Evolutionary conservation across 2,113 vertebrate species (phyloP), one percentile per base, ranked within the genome.

Genomic region (Stomatorhinus ivindoensis): DNA sequence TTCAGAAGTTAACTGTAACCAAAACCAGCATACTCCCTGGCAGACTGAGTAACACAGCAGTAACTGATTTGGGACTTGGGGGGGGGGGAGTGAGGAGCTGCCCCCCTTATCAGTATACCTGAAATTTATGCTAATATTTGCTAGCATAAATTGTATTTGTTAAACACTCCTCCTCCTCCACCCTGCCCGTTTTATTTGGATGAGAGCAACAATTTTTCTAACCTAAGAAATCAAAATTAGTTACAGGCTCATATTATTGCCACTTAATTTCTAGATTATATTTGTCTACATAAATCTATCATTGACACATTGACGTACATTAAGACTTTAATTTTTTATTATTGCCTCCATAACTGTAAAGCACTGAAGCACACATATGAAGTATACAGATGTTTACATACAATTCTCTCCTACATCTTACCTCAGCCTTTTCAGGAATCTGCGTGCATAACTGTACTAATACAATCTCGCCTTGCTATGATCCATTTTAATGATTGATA

Each of bases 341-440:
- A 61, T 58, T 89, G 50, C 50, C 80, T 65, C 42, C 8, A 31
- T 69, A 50, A 90, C 86, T 53, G 27, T 13, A 58, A 86, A 80
- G 61, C 90, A 89, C 90, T 89, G 88, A 90, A 90, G 90, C 82
- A 86, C 82, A 86, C n/a, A 46, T 69, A 61, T 88, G 53, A 53
- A 69, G 58, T 90, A 90, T 61, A 44, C 9, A 53, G 73, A 50
- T 89, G 84, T 90, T 87, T 90, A 89, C 88, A 89, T 84, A 31
- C 27, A 35, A 86, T 85, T 55, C 4, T n/a, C 76, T 44, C 51
- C 88, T 48, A 87, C 87, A 46, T 88, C 44, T 82, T 87, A 89
- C 88, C 84, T 89, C 88, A 87, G 58, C 51, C n/a, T 88, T 86
- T 58, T 90, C 31, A 83, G 50, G 50, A 90, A 88, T 48, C 50